phyloP scores from a whole-genome alignment of 2,113 vertebrate species.

The Leuciscus idus region DNA sequence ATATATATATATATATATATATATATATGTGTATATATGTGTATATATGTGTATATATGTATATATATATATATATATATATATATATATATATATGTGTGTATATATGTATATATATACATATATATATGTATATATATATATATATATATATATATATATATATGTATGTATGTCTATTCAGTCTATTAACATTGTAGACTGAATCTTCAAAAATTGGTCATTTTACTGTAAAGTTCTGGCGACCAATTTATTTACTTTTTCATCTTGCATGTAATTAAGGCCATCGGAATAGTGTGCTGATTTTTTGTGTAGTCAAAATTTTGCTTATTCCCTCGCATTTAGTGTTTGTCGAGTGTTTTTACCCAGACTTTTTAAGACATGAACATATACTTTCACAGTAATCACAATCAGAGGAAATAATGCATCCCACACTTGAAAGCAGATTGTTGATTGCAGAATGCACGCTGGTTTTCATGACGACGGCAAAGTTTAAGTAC shows the following conservation, averaged over 20 bases:
- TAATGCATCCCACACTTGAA: background rate
- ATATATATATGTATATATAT: too few species aligned
- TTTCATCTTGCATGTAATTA: background rate
- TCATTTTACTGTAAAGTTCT: background rate
- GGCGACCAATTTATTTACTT: background rate
- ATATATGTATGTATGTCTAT: too few species aligned
- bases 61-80: too few species aligned
- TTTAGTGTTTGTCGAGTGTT: background rate
- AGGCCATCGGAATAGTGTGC: background rate
- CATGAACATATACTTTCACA: background rate
- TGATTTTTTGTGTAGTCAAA: background rate
- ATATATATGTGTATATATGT: too few species aligned
- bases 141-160: too few species aligned
- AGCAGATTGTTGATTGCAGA: slow-evolving; percentile 16
- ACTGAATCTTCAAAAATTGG: too few species aligned
- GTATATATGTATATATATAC: too few species aligned
- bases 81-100: too few species aligned
- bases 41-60: too few species aligned
- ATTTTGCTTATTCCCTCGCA: background rate
- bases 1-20: too few species aligned
- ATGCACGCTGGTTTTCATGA: background rate
- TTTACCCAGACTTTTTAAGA: background rate
- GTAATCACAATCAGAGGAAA: background rate
- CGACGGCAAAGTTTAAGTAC: background rate
- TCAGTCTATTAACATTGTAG: too few species aligned